Conservation (phyloP, 2,888 invertebrate species). For the Encarsia formosa region DNA sequence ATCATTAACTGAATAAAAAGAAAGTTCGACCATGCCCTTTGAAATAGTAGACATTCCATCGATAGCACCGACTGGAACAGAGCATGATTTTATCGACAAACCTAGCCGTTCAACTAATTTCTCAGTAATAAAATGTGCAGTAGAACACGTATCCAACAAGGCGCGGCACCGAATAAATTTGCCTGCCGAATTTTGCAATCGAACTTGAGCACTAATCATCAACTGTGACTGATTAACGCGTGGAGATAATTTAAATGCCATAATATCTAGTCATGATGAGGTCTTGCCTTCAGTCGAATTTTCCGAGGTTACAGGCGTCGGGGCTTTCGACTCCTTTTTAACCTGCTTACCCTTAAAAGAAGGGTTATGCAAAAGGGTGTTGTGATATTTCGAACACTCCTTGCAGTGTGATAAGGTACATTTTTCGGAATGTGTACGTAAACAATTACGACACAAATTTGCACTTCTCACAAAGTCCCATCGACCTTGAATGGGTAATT, state of each 20-base stretch:
- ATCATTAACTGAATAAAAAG: not conserved
- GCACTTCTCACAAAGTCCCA: slow-evolving; percentile 1
- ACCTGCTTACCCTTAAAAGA: too few species aligned
- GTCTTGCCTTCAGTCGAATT: not conserved
- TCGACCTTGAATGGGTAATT: not conserved
- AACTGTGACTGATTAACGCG: not conserved
- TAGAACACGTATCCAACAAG: not conserved
- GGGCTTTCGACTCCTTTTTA: too few species aligned
- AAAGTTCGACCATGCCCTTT: not conserved
- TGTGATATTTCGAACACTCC: not conserved
- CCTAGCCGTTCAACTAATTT: not conserved
- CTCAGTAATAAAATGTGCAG: not conserved
- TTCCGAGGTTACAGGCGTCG: too few species aligned
- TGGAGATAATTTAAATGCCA: not conserved
- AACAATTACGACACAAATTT: too few species aligned
- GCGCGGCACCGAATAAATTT: not conserved
- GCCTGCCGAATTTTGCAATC: not conserved
- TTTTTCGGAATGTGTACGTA: not conserved
- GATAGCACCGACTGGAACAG: not conserved
- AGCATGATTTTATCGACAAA: not conserved
- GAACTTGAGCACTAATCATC: not conserved
- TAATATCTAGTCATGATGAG: not conserved
- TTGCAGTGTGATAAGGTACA: not conserved
- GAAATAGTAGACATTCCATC: not conserved
- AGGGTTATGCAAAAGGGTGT: too few species aligned